Base-by-base conservation (phyloP, 2,888 invertebrate genomes). In the Nemotelus pantherinus region DNA sequence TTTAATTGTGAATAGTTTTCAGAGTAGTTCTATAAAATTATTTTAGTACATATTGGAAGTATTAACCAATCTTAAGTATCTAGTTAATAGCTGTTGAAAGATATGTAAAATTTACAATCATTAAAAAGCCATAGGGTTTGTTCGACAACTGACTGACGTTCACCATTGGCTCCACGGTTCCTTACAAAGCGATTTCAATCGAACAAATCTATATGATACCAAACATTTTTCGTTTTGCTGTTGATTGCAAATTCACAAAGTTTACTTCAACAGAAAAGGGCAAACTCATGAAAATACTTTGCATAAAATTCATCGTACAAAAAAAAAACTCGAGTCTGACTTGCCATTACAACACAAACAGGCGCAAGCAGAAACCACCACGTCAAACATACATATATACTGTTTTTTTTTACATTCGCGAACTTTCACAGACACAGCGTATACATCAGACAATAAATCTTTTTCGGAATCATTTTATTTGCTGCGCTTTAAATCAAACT, bases 401-500 rank as follows among this genome's bases (percentile, higher is more conserved):
- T 25, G 25, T 25, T 25, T 74, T 44, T n/a, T 50, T 68, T 68
- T 77, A 71, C 76, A 76, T 79, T 77, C 76, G 78, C 78, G 78
- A 65, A 78, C 77, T 72, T 70, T 63, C 77, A 77, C 58, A 77
- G 60, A 68, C 76, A 75, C 57, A 57, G 65, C 77, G 58, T 60
- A 76, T 72, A 76, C 76, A 76, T 76, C 75, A 65, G 71, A 76
- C 77, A 71, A 79, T 79, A 79, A 79, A 79, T 79, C 79, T 79
- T 67, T 76, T 78, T 75, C 77, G 63, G 70, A 76, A 78, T 78
- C 65, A 79, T 78, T 79, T 77, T 78, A 78, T 79, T 79, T 79
- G 76, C 77, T 78, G 77, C 79, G 79, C 79, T 79, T 78, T 78
- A 79, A 79, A 78, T 79, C 79, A 79, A 79, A 77, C 75, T 77